Base-by-base conservation (phyloP, 1,140 invertebrate species). In the Trichonephila clavipes region DNA sequence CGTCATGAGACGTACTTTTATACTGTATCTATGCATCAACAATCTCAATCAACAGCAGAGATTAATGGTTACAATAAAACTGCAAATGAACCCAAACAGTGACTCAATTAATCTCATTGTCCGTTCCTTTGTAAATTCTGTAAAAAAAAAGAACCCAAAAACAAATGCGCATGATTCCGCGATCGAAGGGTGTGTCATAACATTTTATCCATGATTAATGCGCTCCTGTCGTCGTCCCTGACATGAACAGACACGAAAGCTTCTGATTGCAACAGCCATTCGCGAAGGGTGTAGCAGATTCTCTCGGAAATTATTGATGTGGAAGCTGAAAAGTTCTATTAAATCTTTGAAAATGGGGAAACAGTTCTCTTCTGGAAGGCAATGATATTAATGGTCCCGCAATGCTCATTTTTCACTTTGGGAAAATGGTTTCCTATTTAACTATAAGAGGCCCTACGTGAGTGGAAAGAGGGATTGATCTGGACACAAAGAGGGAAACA, bases 361-460 rank as follows among this genome's bases (percentile, higher is more conserved):
- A 81, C 77, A 40, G 34, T 6, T 51, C 77, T 40, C 40, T 81
- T 81, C 40, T 83, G 34, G n/a, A 83, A 21, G 81, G 69, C 44
- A 58, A 83, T 83, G n/a, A 72, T 83, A 83, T 83, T 83, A 83
- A 83, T 83, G 81, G 40, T 83, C 40, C 40, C 81, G 40, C 40
- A 51, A 6, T 83, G 21, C 21, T 58, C 81, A 83, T 58, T 83
- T 83, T 83, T 83, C 81, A 83, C 24, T 83, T n/a, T 58, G 7
- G 81, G 18, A 51, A 51, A 83, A 58, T 83, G 19, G 51, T 28
- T 72, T 72, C 69, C 69, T 72, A 83, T 44, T 44, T 83, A 83
- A 83, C 44, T 51, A 83, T 21, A 83, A 83, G 44, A 58, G 40
- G 21, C 44, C 51, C 34, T 58, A 24, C 40, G 19, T 21, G 19